Conservation (phyloP, 2,888 invertebrate species). For the Nomada goodeniana region DNA sequence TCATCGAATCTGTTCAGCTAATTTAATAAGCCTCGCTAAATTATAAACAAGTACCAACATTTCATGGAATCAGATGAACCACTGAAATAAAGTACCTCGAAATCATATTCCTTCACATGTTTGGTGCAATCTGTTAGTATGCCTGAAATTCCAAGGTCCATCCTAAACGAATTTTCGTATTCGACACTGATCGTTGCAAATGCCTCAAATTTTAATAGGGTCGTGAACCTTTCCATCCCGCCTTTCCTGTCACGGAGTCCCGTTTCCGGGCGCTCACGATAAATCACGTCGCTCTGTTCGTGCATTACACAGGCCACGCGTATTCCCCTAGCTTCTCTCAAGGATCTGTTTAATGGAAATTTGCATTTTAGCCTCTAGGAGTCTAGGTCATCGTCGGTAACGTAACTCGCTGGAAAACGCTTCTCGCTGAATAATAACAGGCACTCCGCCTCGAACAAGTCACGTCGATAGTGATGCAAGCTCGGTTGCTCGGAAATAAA, state of each 20-base stretch:
- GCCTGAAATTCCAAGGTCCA: background rate
- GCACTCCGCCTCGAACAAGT: conserved; percentile 79
- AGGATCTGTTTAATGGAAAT: conserved; percentile 40
- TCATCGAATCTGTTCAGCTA: too few species aligned
- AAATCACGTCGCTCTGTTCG: conserved; percentile 42
- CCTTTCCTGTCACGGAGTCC: conserved; percentile 35
- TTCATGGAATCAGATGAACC: too few species aligned
- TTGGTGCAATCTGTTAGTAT: background rate
- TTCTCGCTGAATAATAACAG: conserved; percentile 78
- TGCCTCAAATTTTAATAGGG: conserved; percentile 1
- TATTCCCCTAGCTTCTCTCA: conserved; percentile 23
- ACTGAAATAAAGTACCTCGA: too few species aligned
- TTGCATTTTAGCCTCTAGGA: conserved; percentile 35
- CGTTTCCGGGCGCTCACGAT: conserved; percentile 30
- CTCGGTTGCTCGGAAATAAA: conserved; percentile 42
- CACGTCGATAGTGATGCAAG: conserved; percentile 75
- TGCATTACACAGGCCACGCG: conserved; percentile 41
- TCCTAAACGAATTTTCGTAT: background rate
- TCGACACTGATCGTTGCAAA: background rate
- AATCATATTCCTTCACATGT: background rate
- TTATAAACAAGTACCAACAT: too few species aligned
- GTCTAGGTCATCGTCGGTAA: conserved; percentile 20
- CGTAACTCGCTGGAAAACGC: conserved; percentile 58
- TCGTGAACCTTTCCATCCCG: conserved; percentile 30
- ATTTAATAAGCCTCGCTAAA: too few species aligned